Conservation (phyloP, 2,888 invertebrate genomes). For the Argyresthia goedartella region DNA sequence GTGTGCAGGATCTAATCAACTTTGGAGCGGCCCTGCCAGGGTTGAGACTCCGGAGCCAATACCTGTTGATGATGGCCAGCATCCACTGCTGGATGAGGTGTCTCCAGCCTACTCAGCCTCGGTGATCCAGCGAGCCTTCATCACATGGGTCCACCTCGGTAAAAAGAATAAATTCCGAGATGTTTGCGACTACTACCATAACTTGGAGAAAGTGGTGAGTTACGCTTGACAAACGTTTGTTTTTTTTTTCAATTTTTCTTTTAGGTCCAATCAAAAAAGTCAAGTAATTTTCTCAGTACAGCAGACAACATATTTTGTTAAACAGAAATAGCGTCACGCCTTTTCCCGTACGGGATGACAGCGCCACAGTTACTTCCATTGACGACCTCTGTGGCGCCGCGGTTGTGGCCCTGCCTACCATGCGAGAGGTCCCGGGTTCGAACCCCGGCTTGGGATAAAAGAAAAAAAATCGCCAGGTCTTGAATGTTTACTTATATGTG, state of each 20-base stretch:
- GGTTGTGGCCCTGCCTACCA: no score
- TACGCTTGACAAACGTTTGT: not conserved
- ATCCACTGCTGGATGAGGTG: conserved; percentile 10
- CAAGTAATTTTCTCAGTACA: not conserved
- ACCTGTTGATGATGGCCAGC: conserved; percentile 18
- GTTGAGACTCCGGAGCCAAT: not conserved
- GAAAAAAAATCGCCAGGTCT: no score
- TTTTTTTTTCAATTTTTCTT: not conserved
- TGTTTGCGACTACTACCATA: conserved; percentile 3
- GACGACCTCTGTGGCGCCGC: no score
- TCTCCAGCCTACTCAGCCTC: conserved; percentile 10
- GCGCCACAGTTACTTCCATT: no score
- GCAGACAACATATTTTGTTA: not conserved
- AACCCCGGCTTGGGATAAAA: no score
- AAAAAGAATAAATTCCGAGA: not conserved
- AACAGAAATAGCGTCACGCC: no score
- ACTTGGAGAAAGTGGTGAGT: conserved; percentile 5
- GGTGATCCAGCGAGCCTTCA: conserved; percentile 10
- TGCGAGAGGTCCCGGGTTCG: no score
- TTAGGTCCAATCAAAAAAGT: not conserved
- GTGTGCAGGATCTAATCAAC: not conserved
- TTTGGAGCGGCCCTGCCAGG: conserved; percentile 1
- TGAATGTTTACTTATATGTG: no score
- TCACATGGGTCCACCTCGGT: conserved; percentile 3
- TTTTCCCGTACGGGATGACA: no score